Percentiles rank a stretch among this genome's conserved stretches.
Evolutionary conservation across 2,113 vertebrate genomes (phyloP).

Genomic region (Petroica traversi): DNA sequence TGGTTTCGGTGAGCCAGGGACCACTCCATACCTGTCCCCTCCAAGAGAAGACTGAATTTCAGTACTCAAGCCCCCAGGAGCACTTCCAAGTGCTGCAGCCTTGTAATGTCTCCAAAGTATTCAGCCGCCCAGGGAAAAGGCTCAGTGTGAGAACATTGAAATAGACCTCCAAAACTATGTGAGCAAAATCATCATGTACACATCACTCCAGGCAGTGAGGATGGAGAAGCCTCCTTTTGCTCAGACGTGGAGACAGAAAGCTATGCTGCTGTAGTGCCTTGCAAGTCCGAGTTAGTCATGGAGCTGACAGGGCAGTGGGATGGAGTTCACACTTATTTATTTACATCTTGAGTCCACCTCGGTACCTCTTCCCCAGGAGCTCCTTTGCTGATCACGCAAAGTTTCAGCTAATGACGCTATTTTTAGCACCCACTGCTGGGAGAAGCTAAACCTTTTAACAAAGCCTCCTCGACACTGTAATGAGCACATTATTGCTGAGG

Average conservation of each 20-base stretch:
- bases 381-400: not conserved
- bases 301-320: not conserved
- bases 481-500: not conserved
- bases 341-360: not conserved
- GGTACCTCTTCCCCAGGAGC: not conserved
- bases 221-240: not conserved
- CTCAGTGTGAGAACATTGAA: not conserved
- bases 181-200: not conserved
- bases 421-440: not conserved
- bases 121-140: not conserved
- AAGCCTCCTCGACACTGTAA: not conserved
- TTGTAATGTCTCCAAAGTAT: not conserved
- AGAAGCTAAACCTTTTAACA: constrained; percentile 30
- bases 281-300: not conserved
- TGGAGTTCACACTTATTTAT: not conserved
- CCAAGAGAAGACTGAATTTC: not conserved
- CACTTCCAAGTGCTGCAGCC: not conserved
- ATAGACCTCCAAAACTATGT: not conserved
- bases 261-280: not conserved
- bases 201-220: fast-evolving
- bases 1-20: not conserved
- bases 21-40: not conserved
- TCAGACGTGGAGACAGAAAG: not conserved
- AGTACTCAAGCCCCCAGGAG: not conserved
- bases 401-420: constrained; percentile 2